Conservation (phyloP, 2,888 invertebrate genomes). For the Drosophila atroscutellata region DNA sequence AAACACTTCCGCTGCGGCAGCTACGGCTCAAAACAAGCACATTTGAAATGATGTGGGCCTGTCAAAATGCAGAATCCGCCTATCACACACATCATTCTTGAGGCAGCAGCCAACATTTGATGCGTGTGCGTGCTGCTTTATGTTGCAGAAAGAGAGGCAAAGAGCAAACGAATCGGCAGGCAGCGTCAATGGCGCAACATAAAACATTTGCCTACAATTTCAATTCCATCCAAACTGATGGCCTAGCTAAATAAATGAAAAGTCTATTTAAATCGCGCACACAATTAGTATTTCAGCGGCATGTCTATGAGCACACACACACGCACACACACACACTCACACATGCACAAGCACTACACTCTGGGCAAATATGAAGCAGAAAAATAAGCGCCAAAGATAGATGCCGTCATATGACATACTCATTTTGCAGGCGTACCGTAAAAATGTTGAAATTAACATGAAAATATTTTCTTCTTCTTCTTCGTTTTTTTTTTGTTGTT, state of each 20-base stretch:
- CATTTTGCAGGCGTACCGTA: slow-evolving; percentile 66
- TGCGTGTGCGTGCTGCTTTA: slow-evolving; percentile 7
- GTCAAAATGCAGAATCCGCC: slow-evolving; percentile 69
- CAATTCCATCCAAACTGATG: slow-evolving; percentile 72
- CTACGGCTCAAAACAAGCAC: slow-evolving; percentile 63
- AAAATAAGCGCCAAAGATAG: slow-evolving; percentile 63
- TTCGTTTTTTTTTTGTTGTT: too few species aligned
- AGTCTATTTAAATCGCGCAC: slow-evolving; percentile 81
- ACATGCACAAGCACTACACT: neutral
- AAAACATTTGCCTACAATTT: slow-evolving; percentile 78
- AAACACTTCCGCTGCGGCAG: slow-evolving; percentile 78
- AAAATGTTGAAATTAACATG: slow-evolving; percentile 78
- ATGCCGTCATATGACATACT: slow-evolving; percentile 75
- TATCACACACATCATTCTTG: slow-evolving; percentile 19
- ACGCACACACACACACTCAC: slow-evolving; percentile 4
- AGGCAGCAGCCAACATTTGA: slow-evolving; percentile 26
- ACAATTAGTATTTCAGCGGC: slow-evolving; percentile 81
- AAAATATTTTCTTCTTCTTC: slow-evolving; percentile 32
- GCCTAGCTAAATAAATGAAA: slow-evolving; percentile 79
- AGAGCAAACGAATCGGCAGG: slow-evolving; percentile 18
- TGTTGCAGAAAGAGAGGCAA: slow-evolving; percentile 20
- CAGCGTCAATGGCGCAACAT: slow-evolving; percentile 71
- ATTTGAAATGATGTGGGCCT: slow-evolving; percentile 72
- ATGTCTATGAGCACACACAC: slow-evolving; percentile 58
- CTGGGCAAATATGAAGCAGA: slow-evolving; percentile 21